Evolutionary conservation across 2,888 invertebrate genomes (phyloP).

Genomic region (Chymomyza fuscimana): DNA sequence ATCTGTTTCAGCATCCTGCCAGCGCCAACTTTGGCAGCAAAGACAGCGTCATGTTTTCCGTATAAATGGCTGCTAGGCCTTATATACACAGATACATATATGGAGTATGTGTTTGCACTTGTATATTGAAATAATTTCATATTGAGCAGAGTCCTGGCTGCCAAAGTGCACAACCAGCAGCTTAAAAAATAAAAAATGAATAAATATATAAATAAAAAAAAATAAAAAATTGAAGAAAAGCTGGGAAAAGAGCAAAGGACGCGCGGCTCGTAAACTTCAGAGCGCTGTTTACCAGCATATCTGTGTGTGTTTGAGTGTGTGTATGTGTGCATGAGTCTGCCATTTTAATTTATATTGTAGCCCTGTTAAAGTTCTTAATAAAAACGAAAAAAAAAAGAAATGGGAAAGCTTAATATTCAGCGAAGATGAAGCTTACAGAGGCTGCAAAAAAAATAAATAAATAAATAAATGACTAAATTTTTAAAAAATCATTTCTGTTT

Average conservation of each 20-base stretch:
- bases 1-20: constrained; percentile 69
- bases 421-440: neutral
- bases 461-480: neutral
- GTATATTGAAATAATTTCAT: constrained; percentile 47
- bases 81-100: constrained; percentile 2
- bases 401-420: neutral
- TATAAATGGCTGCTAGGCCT: constrained; percentile 14
- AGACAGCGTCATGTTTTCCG: constrained; percentile 14
- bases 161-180: constrained; percentile 45
- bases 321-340: constrained; percentile 36
- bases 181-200: constrained; percentile 2
- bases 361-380: constrained; percentile 67
- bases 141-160: constrained; percentile 48
- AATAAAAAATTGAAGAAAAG: neutral
- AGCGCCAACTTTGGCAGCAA: constrained; percentile 3
- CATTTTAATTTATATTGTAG: constrained; percentile 71
- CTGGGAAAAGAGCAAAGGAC: constrained; percentile 29
- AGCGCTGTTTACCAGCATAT: neutral
- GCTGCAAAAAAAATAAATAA: neutral
- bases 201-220: constrained; percentile 7
- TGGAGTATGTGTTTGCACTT: constrained; percentile 9
- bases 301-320: neutral
- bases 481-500: neutral
- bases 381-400: constrained; percentile 44
- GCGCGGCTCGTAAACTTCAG: constrained; percentile 54